phyloP scores from a whole-genome alignment of 2,113 vertebrate species.

The Takifugu flavidus region DNA sequence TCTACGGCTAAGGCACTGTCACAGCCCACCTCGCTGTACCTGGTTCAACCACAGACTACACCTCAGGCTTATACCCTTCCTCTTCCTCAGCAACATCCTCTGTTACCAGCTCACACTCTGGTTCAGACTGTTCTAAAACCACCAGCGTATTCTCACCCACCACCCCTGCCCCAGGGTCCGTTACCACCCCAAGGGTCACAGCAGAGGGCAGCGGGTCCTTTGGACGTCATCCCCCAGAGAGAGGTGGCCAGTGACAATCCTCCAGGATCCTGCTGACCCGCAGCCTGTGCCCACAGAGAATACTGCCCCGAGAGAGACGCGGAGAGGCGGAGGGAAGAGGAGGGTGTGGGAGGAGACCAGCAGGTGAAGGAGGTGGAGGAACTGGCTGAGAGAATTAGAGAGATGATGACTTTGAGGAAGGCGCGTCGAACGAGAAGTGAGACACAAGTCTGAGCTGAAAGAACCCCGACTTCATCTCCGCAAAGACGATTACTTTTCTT shows the following conservation, averaged over 20 bases:
- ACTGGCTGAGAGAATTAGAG: slow-evolving; percentile 24
- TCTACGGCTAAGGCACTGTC: slow-evolving; percentile 32
- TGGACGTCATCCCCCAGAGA: slow-evolving; percentile 76
- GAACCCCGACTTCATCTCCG: slow-evolving; percentile 5
- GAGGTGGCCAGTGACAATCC: slow-evolving; percentile 63
- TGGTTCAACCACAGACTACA: slow-evolving; percentile 22
- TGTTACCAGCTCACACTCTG: slow-evolving; percentile 16
- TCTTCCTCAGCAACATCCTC: slow-evolving; percentile 23
- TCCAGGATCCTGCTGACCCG: slow-evolving; percentile 75
- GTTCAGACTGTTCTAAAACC: slow-evolving; percentile 34
- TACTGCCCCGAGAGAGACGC: slow-evolving; percentile 47
- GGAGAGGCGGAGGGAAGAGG: slow-evolving; percentile 19
- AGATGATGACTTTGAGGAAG: slow-evolving; percentile 31
- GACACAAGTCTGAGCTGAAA: slow-evolving; percentile 53
- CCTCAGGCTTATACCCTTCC: slow-evolving; percentile 41
- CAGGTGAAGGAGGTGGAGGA: slow-evolving; percentile 21
- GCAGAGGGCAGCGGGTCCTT: slow-evolving; percentile 46
- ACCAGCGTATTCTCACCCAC: slow-evolving; percentile 66
- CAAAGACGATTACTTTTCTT: slow-evolving; percentile 2
- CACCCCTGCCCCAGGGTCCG: slow-evolving; percentile 41
- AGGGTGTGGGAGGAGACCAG: slow-evolving; percentile 5
- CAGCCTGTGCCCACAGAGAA: slow-evolving; percentile 66
- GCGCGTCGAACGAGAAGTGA: slow-evolving; percentile 45
- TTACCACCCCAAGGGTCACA: slow-evolving; percentile 54
- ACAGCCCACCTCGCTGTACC: slow-evolving; percentile 17